These are phyloP conservation scores for Meteorus sp. DNA, from an alignment of 1,140 invertebrate species.

Conservation along the genomic window DNA sequence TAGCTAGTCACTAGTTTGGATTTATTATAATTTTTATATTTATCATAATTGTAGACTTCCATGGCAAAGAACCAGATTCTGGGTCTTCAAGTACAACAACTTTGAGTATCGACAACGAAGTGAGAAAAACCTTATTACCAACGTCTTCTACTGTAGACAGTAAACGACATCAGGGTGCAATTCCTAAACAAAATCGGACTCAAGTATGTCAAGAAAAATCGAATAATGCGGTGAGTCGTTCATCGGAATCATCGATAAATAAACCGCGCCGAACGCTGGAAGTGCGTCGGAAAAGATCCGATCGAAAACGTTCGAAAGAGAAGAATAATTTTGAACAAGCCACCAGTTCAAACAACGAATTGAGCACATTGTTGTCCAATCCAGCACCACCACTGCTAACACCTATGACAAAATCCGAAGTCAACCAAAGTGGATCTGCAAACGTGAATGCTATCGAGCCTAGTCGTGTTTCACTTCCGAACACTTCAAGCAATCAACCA, in stretches of 20 bases:
- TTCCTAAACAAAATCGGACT: constrained; percentile 67
- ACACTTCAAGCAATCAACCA: constrained; percentile 9
- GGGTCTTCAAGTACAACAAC: constrained; percentile 62
- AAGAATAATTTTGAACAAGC: constrained; percentile 59
- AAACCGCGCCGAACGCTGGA: constrained; percentile 26
- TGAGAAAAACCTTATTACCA: constrained; percentile 51
- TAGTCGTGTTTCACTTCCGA: background rate
- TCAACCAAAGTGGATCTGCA: constrained; percentile 11
- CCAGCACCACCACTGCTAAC: constrained; percentile 65
- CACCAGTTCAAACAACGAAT: constrained; percentile 66
- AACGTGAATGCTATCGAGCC: background rate
- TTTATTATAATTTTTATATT: background rate
- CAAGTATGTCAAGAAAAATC: constrained; percentile 30
- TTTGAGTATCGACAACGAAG: constrained; percentile 61
- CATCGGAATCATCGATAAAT: constrained; percentile 6
- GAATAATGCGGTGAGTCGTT: constrained; percentile 19
- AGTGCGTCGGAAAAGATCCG: constrained; percentile 54
- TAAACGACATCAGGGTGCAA: constrained; percentile 69
- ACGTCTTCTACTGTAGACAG: constrained; percentile 39
- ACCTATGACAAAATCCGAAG: constrained; percentile 61
- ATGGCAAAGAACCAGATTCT: constrained; percentile 57
- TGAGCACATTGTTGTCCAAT: constrained; percentile 65
- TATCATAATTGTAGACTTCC: constrained; percentile 52
- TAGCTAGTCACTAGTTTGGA: background rate
- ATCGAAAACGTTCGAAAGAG: constrained; percentile 57